Conservation (phyloP, 2,888 invertebrate genomes). For the Heteromurus nitidus region DNA sequence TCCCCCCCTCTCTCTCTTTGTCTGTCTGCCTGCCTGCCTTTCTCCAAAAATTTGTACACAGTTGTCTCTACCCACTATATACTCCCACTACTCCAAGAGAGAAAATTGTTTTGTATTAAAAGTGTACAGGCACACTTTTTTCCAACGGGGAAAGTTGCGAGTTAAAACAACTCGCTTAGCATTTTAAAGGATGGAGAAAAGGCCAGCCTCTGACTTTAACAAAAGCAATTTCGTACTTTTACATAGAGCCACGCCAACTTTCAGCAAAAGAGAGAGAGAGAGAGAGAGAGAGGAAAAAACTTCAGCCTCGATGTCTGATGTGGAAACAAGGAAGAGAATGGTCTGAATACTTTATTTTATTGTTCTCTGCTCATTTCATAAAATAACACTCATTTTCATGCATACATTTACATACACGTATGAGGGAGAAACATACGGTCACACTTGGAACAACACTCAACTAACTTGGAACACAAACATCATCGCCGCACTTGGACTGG, state of each 20-base stretch:
- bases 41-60: neutral
- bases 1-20: neutral
- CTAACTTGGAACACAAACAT: constrained; percentile 12
- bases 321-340: constrained; percentile 29
- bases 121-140: neutral
- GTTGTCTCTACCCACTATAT: constrained; percentile 1
- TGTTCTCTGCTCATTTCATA: constrained; percentile 65
- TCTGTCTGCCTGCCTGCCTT: neutral
- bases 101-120: constrained; percentile 7
- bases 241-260: constrained; percentile 37
- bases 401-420: constrained; percentile 56
- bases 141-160: constrained; percentile 2
- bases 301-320: constrained; percentile 5
- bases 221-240: constrained; percentile 56
- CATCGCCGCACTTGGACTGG: no score
- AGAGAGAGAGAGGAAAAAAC: no score
- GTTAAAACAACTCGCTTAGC: constrained; percentile 24
- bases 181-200: constrained; percentile 22
- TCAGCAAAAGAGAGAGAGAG: no score
- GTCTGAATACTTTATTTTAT: constrained; percentile 60
- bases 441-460: constrained; percentile 18
- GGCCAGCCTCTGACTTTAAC: constrained; percentile 46
- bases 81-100: no score
- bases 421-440: constrained; percentile 43
- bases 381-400: constrained; percentile 63